A percentile compares a stretch with the other conserved stretches of the same genome.
These are phyloP conservation scores for Scolopax rusticola DNA, from an alignment of 2,797 vertebrate genomes.

Conservation along the genomic window DNA sequence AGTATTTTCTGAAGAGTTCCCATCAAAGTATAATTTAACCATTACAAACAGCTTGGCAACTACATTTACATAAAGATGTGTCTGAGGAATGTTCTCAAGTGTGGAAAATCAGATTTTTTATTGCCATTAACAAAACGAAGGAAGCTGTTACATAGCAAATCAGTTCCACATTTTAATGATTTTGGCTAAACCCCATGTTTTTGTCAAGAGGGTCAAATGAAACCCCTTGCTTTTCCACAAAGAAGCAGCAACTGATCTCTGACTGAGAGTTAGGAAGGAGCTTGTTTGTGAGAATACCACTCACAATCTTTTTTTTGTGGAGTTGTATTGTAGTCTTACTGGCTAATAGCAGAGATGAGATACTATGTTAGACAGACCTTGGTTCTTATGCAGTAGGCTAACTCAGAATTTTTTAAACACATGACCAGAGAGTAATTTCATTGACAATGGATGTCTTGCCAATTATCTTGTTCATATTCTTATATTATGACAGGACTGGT, in stretches of 20 bases:
- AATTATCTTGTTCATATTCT: neutral
- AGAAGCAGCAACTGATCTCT: conserved; percentile 1
- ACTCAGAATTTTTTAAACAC: neutral
- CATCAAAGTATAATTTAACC: conserved; percentile 87
- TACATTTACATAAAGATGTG: conserved; percentile 85
- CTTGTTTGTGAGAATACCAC: neutral
- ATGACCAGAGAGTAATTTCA: neutral
- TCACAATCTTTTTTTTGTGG: neutral
- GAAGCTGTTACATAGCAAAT: conserved; percentile 54
- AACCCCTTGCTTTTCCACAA: conserved; percentile 30
- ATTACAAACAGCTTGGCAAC: conserved; percentile 85
- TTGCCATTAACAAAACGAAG: conserved; percentile 64
- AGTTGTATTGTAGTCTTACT: neutral
- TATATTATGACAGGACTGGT: neutral
- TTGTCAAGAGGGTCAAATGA: conserved; percentile 52
- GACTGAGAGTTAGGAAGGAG: neutral
- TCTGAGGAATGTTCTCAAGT: conserved; percentile 81
- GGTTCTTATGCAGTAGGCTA: neutral
- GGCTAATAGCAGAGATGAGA: neutral
- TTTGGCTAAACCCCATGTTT: conserved; percentile 51
- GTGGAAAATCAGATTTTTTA: conserved; percentile 83
- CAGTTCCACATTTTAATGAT: conserved; percentile 61
- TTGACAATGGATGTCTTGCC: neutral
- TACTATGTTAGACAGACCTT: neutral
- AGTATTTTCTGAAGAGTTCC: conserved; percentile 85